Evolutionary conservation across 2,888 invertebrate species (phyloP).

Genomic region (Hemithea aestivaria): DNA sequence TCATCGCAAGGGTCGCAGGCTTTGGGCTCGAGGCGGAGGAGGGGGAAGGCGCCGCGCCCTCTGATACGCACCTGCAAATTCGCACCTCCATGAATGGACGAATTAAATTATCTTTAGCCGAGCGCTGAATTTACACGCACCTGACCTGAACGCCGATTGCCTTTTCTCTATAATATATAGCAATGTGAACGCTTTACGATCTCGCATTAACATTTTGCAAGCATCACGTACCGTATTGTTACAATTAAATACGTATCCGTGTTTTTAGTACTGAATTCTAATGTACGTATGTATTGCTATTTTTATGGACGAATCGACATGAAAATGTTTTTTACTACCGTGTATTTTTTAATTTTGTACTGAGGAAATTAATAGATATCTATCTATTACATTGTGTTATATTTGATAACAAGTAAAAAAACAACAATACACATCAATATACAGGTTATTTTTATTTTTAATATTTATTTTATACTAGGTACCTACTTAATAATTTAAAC

Average conservation of each 20-base stretch:
- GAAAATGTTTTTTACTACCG: no score
- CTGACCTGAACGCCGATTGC: slow-evolving; percentile 50
- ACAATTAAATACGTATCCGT: slow-evolving; percentile 2
- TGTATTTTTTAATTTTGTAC: no score
- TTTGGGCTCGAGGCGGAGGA: slow-evolving; percentile 28
- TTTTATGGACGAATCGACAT: no score
- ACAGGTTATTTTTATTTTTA: no score
- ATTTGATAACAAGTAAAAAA: no score
- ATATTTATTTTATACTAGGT: no score
- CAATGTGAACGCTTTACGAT: slow-evolving; percentile 23
- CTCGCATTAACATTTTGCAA: slow-evolving; percentile 17
- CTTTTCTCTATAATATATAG: slow-evolving; percentile 31
- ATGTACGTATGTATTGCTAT: no score
- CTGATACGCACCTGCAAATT: slow-evolving; percentile 75
- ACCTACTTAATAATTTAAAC: no score
- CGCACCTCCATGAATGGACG: slow-evolving; percentile 74
- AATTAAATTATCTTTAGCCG: slow-evolving; percentile 66
- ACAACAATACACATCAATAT: no score
- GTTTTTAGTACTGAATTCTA: slow-evolving; percentile 2
- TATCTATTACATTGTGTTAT: no score
- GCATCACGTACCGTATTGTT: slow-evolving; percentile 10
- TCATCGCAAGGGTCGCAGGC: slow-evolving; percentile 54
- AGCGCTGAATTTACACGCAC: slow-evolving; percentile 53
- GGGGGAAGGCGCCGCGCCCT: slow-evolving; percentile 50
- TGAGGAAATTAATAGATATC: no score